Conservation (phyloP, 2,888 invertebrate species). For the Acrobasis consociella region DNA sequence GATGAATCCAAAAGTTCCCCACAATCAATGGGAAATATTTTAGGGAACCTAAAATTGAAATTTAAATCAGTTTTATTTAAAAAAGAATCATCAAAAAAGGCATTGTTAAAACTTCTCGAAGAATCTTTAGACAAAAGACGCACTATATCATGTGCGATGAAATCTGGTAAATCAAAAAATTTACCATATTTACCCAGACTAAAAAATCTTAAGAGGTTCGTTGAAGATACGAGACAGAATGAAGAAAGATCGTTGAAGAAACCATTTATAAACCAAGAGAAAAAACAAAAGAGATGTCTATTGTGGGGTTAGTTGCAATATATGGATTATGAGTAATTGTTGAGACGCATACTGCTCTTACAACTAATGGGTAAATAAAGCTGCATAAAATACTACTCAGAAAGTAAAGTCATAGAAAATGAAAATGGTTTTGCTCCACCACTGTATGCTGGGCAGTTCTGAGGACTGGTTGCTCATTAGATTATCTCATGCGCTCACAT, state of each 20-base stretch:
- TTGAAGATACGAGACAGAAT: too few relatives aligned
- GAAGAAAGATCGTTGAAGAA: too few relatives aligned
- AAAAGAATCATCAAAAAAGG: background rate
- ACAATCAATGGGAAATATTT: too few relatives aligned
- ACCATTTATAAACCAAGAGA: background rate
- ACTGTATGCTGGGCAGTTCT: slow-evolving; percentile 54
- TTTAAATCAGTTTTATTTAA: background rate
- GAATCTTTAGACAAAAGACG: background rate
- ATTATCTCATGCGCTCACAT: slow-evolving; percentile 45
- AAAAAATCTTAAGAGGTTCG: too few relatives aligned
- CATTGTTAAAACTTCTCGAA: background rate
- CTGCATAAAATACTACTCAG: slow-evolving; percentile 43
- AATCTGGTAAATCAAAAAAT: too few relatives aligned
- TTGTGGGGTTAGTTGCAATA: slow-evolving; percentile 30
- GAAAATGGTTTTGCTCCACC: slow-evolving; percentile 45
- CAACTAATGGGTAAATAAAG: slow-evolving; percentile 50
- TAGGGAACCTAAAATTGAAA: background rate
- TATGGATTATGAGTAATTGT: slow-evolving; percentile 44
- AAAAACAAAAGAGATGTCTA: background rate
- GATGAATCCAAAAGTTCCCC: too few relatives aligned
- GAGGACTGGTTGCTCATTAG: slow-evolving; percentile 55
- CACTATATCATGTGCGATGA: too few relatives aligned
- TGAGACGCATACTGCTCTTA: slow-evolving; percentile 46
- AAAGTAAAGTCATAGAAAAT: background rate
- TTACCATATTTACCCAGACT: too few relatives aligned